These are phyloP conservation scores for Heliconius sara DNA, from an alignment of 2,888 invertebrate genomes.

Conservation along the genomic window DNA sequence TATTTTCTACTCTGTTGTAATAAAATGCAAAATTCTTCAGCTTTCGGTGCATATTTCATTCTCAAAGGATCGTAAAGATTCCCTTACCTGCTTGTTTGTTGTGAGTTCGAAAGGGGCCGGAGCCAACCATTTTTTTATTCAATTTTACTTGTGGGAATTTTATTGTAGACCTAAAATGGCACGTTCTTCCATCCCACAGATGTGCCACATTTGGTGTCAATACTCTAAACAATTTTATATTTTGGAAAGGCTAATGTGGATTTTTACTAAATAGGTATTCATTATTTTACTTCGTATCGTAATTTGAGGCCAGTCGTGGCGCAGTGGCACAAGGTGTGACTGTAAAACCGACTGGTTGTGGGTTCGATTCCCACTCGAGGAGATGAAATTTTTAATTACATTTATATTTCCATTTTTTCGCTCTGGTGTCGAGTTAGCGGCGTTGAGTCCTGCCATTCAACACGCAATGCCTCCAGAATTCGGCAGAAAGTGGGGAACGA, in stretches of 20 bases:
- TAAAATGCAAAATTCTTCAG: constrained; percentile 74
- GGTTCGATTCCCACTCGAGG: too few species aligned
- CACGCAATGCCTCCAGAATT: too few species aligned
- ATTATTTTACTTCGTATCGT: neutral
- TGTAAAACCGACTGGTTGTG: too few species aligned
- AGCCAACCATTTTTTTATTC: constrained; percentile 77
- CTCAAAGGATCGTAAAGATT: constrained; percentile 77
- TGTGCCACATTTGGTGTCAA: constrained; percentile 73
- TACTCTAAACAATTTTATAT: constrained; percentile 73
- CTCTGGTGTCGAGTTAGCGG: too few species aligned
- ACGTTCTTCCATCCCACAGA: constrained; percentile 78
- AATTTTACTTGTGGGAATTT: constrained; percentile 83
- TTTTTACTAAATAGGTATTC: neutral
- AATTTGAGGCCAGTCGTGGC: too few species aligned
- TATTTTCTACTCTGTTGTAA: constrained; percentile 56
- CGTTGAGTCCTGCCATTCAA: too few species aligned
- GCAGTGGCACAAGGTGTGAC: too few species aligned
- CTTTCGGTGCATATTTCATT: constrained; percentile 73
- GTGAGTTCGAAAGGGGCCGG: constrained; percentile 76
- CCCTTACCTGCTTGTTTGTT: constrained; percentile 84
- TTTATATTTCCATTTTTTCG: too few species aligned
- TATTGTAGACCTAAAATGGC: constrained; percentile 78
- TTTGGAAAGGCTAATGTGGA: neutral
- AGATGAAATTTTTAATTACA: too few species aligned
- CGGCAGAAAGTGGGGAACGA: too few species aligned